phyloP scores from a whole-genome alignment of 1,140 invertebrate species.

The Scaptodrosophila lebanonensis region DNA sequence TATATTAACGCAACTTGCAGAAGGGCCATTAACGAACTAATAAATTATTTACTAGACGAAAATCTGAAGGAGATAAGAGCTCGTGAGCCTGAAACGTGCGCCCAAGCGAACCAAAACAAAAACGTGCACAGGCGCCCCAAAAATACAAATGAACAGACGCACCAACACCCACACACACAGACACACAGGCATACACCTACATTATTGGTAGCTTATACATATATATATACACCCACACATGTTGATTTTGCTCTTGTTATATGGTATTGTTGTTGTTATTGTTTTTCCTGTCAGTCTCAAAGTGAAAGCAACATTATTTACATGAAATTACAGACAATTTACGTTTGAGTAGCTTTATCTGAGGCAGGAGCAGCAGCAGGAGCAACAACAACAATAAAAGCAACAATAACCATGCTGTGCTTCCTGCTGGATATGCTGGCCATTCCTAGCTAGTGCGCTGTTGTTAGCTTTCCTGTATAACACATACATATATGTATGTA shows the following conservation, averaged over 20 bases:
- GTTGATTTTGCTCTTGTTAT: not conserved
- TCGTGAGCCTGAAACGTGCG: constrained; percentile 50
- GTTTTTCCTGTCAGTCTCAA: constrained; percentile 23
- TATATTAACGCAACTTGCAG: constrained; percentile 23
- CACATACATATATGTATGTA: too few relatives aligned
- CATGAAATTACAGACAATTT: constrained; percentile 33
- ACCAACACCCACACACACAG: constrained; percentile 21
- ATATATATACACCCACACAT: too few relatives aligned
- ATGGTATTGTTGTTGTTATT: constrained; percentile 23
- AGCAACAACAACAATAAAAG: not conserved
- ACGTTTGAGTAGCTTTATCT: not conserved
- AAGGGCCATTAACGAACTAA: constrained; percentile 43
- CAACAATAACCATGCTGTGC: not conserved
- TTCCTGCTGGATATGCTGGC: not conserved
- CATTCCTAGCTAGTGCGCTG: too few relatives aligned
- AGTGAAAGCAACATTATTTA: constrained; percentile 25
- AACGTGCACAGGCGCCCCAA: constrained; percentile 3
- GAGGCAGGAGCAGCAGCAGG: not conserved
- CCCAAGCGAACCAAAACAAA: constrained; percentile 25
- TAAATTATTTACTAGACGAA: constrained; percentile 51
- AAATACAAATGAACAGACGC: constrained; percentile 7
- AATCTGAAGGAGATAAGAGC: constrained; percentile 47
- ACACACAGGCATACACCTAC: not conserved
- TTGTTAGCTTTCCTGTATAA: not conserved
- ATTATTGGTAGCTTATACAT: too few relatives aligned